Base-by-base conservation (phyloP, 2,888 invertebrate genomes). In the Acronicta aceris region DNA sequence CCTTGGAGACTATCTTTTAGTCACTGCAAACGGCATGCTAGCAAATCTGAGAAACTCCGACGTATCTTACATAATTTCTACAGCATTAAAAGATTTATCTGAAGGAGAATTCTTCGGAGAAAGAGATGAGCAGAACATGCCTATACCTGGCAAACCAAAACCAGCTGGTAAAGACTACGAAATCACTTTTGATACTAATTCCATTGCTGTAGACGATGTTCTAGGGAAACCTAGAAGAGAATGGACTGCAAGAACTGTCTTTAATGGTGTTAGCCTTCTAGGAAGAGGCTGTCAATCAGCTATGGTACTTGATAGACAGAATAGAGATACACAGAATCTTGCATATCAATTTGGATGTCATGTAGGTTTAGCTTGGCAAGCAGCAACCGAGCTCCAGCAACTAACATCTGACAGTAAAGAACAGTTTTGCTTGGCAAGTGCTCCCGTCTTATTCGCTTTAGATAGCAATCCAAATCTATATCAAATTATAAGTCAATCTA, bases 321-420 rank as follows among this genome's bases (percentile, higher is more conserved):
- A 95, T 27, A 89, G 95, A 30, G 95, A 96, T 5, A 91, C 96
- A 1, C 97, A 98, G 79, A 95, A 96, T 65, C 95, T 96, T 60
- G 98, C 97, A 0, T 97, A 96, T 81, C 95, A 96, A 58, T 98
- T 98, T 86, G 98, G 98, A 0, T 97, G 97, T 81, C 97, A 98
- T 86, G 95, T 98, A 9, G 98, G 97, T 5, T 93, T 97, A 52
- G 97, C 97, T 1, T 97, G 97, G 96, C 98, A 98, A 93, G 97
- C 97, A 1, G 90, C 92, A 40, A 86, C 89, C 0, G 94, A 95
- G 83, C 61, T 94, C 5, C 90, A 92, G 52, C 88, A 86, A 9
- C 62, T 81, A 80, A 96, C 72, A 89, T 96, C 89, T 89, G 96
- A 85, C 95, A 97, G 52, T 96, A 94, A 93, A 74, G 91, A 91